Evolutionary conservation across 2,888 invertebrate genomes (phyloP).

Genomic region (Drosophila atroscutellata): DNA sequence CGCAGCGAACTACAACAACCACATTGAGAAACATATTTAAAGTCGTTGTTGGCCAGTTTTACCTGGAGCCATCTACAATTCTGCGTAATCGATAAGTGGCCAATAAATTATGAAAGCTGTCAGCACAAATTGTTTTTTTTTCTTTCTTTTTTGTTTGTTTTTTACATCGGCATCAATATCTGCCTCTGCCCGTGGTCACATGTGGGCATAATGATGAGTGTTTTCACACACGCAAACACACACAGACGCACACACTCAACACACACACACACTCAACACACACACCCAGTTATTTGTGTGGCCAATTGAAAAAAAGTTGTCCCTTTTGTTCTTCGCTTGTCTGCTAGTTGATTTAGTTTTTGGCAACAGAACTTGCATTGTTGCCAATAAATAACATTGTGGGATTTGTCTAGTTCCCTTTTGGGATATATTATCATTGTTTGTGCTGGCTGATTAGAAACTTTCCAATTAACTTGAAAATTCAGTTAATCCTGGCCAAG

Average conservation of each 20-base stretch:
- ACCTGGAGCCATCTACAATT: conserved; percentile 28
- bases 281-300: background rate
- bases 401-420: background rate
- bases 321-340: background rate
- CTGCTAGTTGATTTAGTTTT: background rate
- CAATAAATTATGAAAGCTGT: conserved; percentile 77
- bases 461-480: background rate
- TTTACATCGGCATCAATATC: conserved; percentile 7
- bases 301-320: background rate
- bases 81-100: conserved; percentile 73
- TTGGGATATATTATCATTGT: background rate
- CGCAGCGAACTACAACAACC: background rate
- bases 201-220: conserved; percentile 56
- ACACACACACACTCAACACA: background rate
- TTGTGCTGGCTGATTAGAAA: background rate
- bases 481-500: background rate
- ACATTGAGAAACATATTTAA: conserved; percentile 53
- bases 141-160: conserved; percentile 20
- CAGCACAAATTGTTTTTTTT: conserved; percentile 53
- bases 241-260: background rate
- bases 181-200: conserved; percentile 43
- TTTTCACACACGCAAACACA: conserved; percentile 12
- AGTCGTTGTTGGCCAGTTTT: conserved; percentile 7
- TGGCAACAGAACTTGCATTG: background rate
- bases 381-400: background rate